A percentile compares a stretch with the other conserved stretches of the same genome.
Conservation (phyloP, 2,888 invertebrate genomes). For the Machimus rusticus region DNA sequence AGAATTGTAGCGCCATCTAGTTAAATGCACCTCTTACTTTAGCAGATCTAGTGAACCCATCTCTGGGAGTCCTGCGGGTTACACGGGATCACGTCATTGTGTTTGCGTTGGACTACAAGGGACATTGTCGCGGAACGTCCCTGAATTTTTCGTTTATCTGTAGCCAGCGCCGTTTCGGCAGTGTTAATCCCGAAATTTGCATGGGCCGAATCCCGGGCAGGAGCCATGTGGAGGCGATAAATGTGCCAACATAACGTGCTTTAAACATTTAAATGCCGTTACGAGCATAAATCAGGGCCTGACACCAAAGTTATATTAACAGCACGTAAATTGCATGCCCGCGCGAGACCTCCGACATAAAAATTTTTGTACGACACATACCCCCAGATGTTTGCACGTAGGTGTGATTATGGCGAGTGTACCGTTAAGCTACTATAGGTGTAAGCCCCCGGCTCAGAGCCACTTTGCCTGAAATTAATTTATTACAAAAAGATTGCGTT, state of each 20-base stretch:
- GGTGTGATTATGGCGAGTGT: slow-evolving; percentile 41
- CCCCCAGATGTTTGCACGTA: slow-evolving; percentile 29
- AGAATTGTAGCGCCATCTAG: neutral
- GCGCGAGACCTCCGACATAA: slow-evolving; percentile 35
- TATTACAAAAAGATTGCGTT: slow-evolving; percentile 39
- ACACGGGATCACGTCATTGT: neutral
- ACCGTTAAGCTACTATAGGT: slow-evolving; percentile 33
- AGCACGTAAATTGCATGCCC: slow-evolving; percentile 46
- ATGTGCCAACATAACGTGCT: slow-evolving; percentile 29
- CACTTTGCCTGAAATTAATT: slow-evolving; percentile 41
- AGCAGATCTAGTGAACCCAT: neutral
- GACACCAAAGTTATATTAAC: slow-evolving; percentile 46
- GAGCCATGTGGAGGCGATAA: neutral
- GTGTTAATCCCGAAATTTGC: slow-evolving; percentile 1
- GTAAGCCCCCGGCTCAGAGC: slow-evolving; percentile 32
- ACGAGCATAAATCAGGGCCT: slow-evolving; percentile 42
- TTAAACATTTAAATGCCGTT: slow-evolving; percentile 47
- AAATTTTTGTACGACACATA: slow-evolving; percentile 40
- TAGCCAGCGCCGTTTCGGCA: neutral
- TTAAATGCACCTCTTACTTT: neutral
- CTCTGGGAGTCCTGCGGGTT: neutral
- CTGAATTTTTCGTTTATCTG: slow-evolving; percentile 8
- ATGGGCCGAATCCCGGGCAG: neutral
- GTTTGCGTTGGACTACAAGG: neutral
- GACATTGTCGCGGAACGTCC: neutral